Conservation (phyloP, 2,113 vertebrate genomes). For the Passer montanus region DNA sequence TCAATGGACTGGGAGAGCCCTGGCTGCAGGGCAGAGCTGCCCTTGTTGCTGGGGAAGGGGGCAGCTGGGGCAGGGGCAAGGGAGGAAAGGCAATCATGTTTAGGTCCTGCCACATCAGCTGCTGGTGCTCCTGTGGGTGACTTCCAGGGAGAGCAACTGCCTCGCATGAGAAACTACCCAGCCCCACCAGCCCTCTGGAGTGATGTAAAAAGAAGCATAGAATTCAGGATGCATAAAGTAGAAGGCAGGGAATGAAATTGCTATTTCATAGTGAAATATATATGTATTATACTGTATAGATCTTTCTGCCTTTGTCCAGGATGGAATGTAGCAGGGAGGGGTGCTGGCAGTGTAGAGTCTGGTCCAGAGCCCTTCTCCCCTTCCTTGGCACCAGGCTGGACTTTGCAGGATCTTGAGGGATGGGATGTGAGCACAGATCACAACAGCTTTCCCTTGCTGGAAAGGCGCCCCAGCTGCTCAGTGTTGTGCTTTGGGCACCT, state of each 20-base stretch:
- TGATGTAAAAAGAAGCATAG: not conserved
- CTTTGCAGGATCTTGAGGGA: not conserved
- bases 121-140: not conserved
- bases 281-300: constrained; percentile 52
- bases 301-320: constrained; percentile 30
- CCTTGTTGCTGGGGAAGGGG: not conserved
- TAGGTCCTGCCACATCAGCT: not conserved
- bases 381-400: not conserved
- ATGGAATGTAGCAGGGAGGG: not conserved
- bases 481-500: fast-evolving
- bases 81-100: not conserved
- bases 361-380: not conserved
- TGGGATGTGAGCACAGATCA: not conserved
- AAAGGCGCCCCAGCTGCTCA: not conserved
- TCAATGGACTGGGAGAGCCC: not conserved
- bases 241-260: constrained; percentile 60
- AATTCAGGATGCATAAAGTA: constrained; percentile 7
- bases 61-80: not conserved
- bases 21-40: not conserved
- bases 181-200: not conserved
- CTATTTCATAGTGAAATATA: constrained; percentile 73
- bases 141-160: not conserved
- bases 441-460: not conserved
- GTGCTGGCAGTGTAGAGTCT: not conserved
- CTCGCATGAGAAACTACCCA: not conserved